Base-by-base conservation (phyloP, 2,888 invertebrate species). In the Leptinotarsa haldemani region DNA sequence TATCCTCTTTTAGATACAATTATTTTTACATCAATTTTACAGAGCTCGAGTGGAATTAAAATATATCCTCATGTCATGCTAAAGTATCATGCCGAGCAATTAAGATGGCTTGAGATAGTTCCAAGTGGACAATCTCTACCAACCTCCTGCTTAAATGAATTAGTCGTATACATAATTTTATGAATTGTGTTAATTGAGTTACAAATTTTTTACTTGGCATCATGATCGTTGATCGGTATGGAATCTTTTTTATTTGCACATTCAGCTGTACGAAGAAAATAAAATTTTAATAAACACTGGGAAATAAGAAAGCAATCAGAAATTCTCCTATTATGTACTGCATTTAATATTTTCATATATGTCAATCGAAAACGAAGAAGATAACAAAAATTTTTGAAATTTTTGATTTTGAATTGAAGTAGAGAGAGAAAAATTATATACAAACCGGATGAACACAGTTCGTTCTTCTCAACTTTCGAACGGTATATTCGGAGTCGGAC, bases 91-190 rank as follows among this genome's bases (percentile, higher is more conserved):
- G 82, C 79, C 73, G 74, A 74, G 80, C 84, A 85, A 85, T 85
- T 86, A 86, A 86, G 86, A 86, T 86, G 82, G 83, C 83, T 83
- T 84, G 81, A 84, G 87, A 87, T 87, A 85, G 87, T 87, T 86
- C 86, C 86, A 83, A 84, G 82, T 84, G 85, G 85, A 83, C 83
- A 84, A 80, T 81, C 82, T 82, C 82, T 82, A 61, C 80, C 73
- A 78, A 77, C 76, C 80, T 80, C 80, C 81, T 80, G 82, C 78
- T 77, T 83, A 81, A 75, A 81, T 73, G 78, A 78, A 81, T 80
- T 80, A 80, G 78, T 75, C 78, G 20, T 61, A 74, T 75, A 79
- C 79, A 80, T 82, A 80, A 81, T 80, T 82, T 80, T 79, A 77
- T 78, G 73, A 74, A 75, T 77, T 78, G 79, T 75, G 80, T 77